Evolutionary conservation across 2,797 vertebrate genomes (phyloP).

Genomic region (Coregonus suidteri): DNA sequence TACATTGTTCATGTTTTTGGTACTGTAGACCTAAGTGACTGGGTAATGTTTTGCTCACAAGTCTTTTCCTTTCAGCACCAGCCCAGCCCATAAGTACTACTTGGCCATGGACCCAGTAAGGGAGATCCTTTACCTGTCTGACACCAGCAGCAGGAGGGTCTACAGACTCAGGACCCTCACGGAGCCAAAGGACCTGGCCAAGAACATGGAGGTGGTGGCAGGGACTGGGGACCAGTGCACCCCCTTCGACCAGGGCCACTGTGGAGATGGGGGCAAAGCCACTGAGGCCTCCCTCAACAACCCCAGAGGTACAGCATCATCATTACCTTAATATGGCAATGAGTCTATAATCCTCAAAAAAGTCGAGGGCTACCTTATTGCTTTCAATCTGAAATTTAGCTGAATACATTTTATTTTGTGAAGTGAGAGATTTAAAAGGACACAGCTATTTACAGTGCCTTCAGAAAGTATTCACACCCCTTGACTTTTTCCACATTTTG

Average conservation of each 20-base stretch:
- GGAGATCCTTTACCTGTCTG: conserved; percentile 83
- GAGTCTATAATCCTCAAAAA: no score
- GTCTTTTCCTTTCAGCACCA: conserved; percentile 73
- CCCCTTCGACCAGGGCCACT: conserved; percentile 86
- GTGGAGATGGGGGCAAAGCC: conserved; percentile 81
- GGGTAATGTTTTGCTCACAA: not conserved
- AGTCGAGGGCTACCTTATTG: no score
- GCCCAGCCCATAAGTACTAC: conserved; percentile 87
- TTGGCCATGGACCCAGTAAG: conserved; percentile 83
- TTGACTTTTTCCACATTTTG: no score
- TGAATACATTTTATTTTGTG: no score
- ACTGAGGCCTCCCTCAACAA: conserved; percentile 82
- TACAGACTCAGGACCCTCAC: conserved; percentile 81
- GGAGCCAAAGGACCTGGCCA: conserved; percentile 81
- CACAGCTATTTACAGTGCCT: no score
- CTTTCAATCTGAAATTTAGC: no score
- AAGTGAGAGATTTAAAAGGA: no score
- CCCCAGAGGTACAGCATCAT: conserved; percentile 76
- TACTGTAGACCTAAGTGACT: not conserved
- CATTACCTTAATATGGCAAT: not conserved
- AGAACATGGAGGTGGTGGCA: conserved; percentile 82
- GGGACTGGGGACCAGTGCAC: conserved; percentile 87
- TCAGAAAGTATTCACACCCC: no score
- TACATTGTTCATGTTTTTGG: not conserved
- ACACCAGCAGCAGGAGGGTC: conserved; percentile 85